Conservation (phyloP, 2,888 invertebrate species). For the Synergus umbraculus region DNA sequence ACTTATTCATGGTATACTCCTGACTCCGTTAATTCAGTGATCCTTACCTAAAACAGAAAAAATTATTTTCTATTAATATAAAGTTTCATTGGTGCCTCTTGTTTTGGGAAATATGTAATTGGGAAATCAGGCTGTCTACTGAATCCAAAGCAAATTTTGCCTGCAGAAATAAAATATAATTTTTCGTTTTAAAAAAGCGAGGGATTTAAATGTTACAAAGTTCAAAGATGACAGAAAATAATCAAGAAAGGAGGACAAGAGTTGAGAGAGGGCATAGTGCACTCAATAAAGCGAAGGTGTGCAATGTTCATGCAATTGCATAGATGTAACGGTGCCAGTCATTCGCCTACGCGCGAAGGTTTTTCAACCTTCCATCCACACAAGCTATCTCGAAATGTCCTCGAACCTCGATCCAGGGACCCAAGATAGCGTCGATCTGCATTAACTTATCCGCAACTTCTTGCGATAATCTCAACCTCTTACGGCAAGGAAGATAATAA, state of each 20-base stretch:
- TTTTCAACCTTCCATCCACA: constrained; percentile 24
- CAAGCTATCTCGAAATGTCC: constrained; percentile 32
- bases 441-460: not conserved
- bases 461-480: constrained; percentile 15
- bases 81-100: not conserved
- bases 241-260: not conserved
- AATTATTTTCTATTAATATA: not conserved
- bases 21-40: not conserved
- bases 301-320: constrained; percentile 32
- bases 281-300: constrained; percentile 30
- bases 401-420: constrained; percentile 35
- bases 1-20: not conserved
- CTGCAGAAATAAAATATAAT: not conserved
- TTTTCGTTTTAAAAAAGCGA: not conserved
- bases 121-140: too few relatives aligned
- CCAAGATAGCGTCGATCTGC: constrained; percentile 9
- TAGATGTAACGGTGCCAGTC: constrained; percentile 38
- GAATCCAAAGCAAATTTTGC: too few relatives aligned
- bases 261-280: not conserved
- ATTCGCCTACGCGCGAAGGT: constrained; percentile 36
- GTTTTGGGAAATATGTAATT: too few relatives aligned
- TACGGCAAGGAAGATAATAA: not conserved
- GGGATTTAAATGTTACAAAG: not conserved
- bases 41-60: constrained; percentile 10
- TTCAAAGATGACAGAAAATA: not conserved